These are phyloP conservation scores for Episyrphus balteatus DNA, from an alignment of 1,140 invertebrate species.

Conservation along the genomic window DNA sequence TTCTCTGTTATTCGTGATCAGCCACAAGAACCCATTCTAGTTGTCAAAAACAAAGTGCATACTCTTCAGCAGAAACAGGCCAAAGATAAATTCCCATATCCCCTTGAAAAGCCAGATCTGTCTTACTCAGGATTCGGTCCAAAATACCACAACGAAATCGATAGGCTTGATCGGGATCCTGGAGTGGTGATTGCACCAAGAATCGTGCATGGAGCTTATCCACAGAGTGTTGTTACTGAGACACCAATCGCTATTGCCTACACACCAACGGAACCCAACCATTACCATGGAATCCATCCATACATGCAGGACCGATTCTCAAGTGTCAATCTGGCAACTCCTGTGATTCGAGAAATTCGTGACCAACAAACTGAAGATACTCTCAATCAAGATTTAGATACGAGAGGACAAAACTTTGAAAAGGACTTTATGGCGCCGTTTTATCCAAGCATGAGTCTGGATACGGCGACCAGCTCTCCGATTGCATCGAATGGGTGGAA, in stretches of 20 bases:
- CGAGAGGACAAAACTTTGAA: slow-evolving; percentile 30
- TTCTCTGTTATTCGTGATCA: slow-evolving; percentile 37
- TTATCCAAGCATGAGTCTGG: slow-evolving; percentile 50
- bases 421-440: slow-evolving; percentile 60
- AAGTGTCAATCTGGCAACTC: slow-evolving; percentile 31
- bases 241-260: slow-evolving; percentile 43
- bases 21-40: slow-evolving; percentile 38
- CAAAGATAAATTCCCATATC: slow-evolving; percentile 50
- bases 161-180: slow-evolving; percentile 8
- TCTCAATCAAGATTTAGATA: slow-evolving; percentile 23
- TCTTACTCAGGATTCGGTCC: slow-evolving; percentile 19
- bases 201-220: slow-evolving; percentile 23
- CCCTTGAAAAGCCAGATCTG: slow-evolving; percentile 42
- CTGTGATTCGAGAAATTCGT: slow-evolving; percentile 38
- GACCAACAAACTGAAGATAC: slow-evolving; percentile 21
- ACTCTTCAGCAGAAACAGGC: slow-evolving; percentile 28
- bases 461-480: slow-evolving; percentile 30
- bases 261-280: slow-evolving; percentile 38
- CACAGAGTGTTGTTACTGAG: slow-evolving; percentile 28
- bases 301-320: slow-evolving; percentile 15
- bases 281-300: slow-evolving; percentile 2
- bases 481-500: slow-evolving; percentile 46
- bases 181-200: slow-evolving; percentile 21
- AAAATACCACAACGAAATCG: not conserved
- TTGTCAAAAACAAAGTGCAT: slow-evolving; percentile 36